Evolutionary conservation across 2,113 vertebrate genomes (phyloP), one percentile per base, ranked within the genome.

Genomic region (Tapirus terrestris): DNA sequence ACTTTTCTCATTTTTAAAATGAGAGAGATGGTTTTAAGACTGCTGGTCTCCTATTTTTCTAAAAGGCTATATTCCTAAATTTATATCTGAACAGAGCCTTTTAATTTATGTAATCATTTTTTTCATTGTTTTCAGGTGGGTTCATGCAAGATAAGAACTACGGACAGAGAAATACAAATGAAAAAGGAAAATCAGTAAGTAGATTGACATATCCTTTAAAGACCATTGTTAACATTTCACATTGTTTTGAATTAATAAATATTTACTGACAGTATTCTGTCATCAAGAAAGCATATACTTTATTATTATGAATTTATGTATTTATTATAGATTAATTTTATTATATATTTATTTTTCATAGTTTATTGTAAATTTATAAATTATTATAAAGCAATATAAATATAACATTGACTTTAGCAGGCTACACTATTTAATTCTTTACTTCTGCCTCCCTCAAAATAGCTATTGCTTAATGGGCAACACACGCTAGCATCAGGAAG

Each of bases 161-260:
- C 20, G 45, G 39, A 79, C 13, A 20, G 21, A 79, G 84, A 96
- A 96, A 89, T 81, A 56, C 67, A 96, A 97, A 97, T 63, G 73
- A 33, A 82, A 97, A 97, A 67, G 93, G 51, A 60, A 96, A 73
- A 77, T 13, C 8, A 39, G 98, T 98, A 97, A 98, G 96, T 97
- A 91, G 53, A 86, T 60, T 56, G 76, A 67, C 45, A 67, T 36
- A 82, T 63, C 31, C n/a, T 81, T 97, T 95, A 77, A 93, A 97
- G 88, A 53, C 11, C 23, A 60, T 48, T 56, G 23, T 85, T 97
- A 86, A 33, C 23, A 45, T 88, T 98, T 97, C 96, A 53, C 9
- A 76, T 94, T 91, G 14, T 68, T 97, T 88, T 89, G 27, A 92
- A 63, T 83, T 83, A 94, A 79, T 76, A 75, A 51, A 67, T 36